Conservation (phyloP, 2,888 invertebrate genomes). For the Teleiodes luculella region DNA sequence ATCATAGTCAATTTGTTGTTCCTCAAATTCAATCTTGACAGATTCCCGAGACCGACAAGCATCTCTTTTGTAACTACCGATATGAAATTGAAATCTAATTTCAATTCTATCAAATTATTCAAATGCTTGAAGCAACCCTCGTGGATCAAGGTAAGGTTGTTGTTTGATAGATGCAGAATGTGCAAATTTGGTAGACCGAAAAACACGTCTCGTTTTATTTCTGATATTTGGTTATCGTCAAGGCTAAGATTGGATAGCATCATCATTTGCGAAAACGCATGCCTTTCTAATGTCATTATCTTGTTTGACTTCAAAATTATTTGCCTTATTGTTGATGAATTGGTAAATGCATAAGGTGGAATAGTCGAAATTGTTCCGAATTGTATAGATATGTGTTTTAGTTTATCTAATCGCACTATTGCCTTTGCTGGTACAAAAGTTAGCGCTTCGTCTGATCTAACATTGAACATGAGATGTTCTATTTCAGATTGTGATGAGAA, state of each 20-base stretch:
- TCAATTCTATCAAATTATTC: conserved; percentile 86
- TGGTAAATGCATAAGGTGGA: conserved; percentile 86
- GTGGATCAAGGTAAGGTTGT: conserved; percentile 90
- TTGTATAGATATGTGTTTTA: conserved; percentile 84
- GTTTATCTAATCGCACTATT: conserved; percentile 81
- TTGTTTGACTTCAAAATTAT: conserved; percentile 84
- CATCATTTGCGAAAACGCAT: conserved; percentile 86
- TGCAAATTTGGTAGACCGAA: conserved; percentile 84
- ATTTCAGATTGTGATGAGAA: conserved; percentile 85
- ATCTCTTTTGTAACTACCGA: conserved; percentile 87
- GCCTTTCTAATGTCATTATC: conserved; percentile 82
- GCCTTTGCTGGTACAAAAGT: conserved; percentile 85
- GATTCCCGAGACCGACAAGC: conserved; percentile 84
- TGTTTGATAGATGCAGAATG: conserved; percentile 88
- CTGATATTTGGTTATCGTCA: conserved; percentile 86
- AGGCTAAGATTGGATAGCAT: conserved; percentile 84
- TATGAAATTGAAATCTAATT: conserved; percentile 87
- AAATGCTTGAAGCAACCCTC: conserved; percentile 89
- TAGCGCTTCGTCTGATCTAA: conserved; percentile 83
- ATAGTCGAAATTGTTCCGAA: conserved; percentile 85
- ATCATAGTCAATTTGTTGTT: conserved; percentile 87
- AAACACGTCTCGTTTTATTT: conserved; percentile 86
- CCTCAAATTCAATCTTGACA: conserved; percentile 85
- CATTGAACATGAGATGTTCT: conserved; percentile 83
- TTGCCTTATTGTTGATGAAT: conserved; percentile 83